These are phyloP conservation scores for Cavia porcellus DNA, from an alignment of 2,113 vertebrate species.

Conservation along the genomic window DNA sequence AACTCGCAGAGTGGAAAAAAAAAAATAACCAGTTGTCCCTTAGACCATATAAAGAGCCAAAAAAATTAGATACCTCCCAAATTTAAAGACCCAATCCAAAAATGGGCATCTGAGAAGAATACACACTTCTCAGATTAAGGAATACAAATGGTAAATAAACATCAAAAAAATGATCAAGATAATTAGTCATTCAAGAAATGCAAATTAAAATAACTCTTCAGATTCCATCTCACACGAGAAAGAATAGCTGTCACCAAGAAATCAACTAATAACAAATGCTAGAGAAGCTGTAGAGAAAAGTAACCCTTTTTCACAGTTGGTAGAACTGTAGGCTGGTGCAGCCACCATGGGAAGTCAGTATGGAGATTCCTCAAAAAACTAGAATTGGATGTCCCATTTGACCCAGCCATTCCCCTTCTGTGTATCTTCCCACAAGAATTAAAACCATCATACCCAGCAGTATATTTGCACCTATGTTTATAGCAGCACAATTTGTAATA, in stretches of 20 bases:
- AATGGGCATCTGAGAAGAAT: background rate
- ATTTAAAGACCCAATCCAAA: background rate
- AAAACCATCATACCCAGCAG: background rate
- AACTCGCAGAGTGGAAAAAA: background rate
- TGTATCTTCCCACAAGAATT: background rate
- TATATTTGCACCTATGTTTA: background rate
- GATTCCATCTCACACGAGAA: background rate
- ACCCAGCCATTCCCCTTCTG: background rate
- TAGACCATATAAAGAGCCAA: background rate
- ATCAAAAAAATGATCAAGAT: background rate
- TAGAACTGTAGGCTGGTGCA: background rate
- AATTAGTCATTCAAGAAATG: background rate
- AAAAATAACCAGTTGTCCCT: background rate
- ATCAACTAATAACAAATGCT: background rate
- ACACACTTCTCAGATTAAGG: background rate
- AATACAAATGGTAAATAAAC: background rate
- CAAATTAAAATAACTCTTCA: background rate
- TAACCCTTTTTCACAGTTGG: background rate
- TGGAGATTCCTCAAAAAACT: background rate
- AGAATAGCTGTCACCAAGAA: background rate
- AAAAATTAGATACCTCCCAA: background rate
- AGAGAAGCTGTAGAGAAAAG: background rate
- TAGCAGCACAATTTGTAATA: background rate
- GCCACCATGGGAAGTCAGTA: background rate
- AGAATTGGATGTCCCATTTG: background rate